phyloP scores from a whole-genome alignment of 1,140 invertebrate species.

The Drosophila saltans region DNA sequence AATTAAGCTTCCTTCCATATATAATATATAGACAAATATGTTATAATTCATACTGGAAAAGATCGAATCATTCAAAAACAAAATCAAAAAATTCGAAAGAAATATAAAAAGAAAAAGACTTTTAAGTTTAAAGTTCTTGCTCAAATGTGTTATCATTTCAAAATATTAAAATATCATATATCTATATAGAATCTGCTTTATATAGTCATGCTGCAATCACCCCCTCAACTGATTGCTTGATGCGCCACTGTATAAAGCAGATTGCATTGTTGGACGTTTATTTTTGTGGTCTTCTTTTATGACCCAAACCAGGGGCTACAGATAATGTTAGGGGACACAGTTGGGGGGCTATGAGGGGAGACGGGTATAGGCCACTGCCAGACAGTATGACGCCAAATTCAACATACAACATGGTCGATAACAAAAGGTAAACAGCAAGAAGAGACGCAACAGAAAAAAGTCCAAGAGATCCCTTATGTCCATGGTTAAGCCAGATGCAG shows the following conservation, averaged over 20 bases:
- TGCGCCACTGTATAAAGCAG: conserved; percentile 37
- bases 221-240: not conserved
- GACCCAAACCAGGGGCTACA: conserved; percentile 37
- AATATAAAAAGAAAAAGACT: too few relatives aligned
- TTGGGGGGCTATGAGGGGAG: conserved; percentile 5
- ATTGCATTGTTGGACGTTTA: conserved; percentile 62
- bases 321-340: conserved; percentile 8
- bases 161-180: too few relatives aligned
- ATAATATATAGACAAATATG: too few relatives aligned
- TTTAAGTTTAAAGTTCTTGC: too few relatives aligned
- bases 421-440: conserved; percentile 71
- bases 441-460: conserved; percentile 19
- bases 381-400: conserved; percentile 80
- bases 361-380: conserved; percentile 60
- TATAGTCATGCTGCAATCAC: not conserved
- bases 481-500: conserved; percentile 44
- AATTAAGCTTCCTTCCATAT: too few relatives aligned
- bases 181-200: too few relatives aligned
- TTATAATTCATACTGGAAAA: too few relatives aligned
- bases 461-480: conserved; percentile 32
- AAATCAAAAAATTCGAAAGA: too few relatives aligned
- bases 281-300: conserved; percentile 75
- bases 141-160: too few relatives aligned
- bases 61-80: too few relatives aligned
- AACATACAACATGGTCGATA: conserved; percentile 69